phyloP scores from a whole-genome alignment of 1,140 invertebrate genomes.

The Drosophila setifemur region DNA sequence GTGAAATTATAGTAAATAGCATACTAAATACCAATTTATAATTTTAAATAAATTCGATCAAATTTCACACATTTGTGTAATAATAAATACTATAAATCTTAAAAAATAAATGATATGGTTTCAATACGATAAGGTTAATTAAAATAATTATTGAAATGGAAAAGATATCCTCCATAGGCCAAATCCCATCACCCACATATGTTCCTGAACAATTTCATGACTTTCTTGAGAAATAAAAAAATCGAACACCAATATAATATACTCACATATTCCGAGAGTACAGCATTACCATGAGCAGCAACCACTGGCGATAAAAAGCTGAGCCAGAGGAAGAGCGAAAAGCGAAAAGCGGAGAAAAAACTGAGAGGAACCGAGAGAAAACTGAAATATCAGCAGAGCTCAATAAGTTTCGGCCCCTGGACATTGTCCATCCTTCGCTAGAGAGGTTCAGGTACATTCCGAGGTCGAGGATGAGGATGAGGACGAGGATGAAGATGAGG shows the following conservation, averaged over 20 bases:
- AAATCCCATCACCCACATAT: too few species aligned
- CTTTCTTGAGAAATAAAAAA: slow-evolving; percentile 1
- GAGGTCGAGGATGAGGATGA: slow-evolving; percentile 45
- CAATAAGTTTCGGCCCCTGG: slow-evolving; percentile 72
- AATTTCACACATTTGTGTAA: too few species aligned
- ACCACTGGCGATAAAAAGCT: slow-evolving; percentile 28
- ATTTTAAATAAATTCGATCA: too few species aligned
- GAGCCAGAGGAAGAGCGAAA: not conserved
- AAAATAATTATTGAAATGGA: too few species aligned
- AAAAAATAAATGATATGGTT: too few species aligned
- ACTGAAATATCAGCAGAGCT: slow-evolving; percentile 52
- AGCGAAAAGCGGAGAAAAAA: not conserved
- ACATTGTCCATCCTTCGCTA: slow-evolving; percentile 73
- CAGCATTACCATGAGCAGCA: slow-evolving; percentile 30
- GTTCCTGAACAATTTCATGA: too few species aligned
- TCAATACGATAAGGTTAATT: too few species aligned
- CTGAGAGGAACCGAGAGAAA: slow-evolving; percentile 16
- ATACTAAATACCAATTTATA: too few species aligned
- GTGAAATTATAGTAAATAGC: too few species aligned
- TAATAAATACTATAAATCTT: too few species aligned
- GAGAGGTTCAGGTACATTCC: slow-evolving; percentile 76
- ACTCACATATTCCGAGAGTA: slow-evolving; percentile 11
- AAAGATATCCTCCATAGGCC: too few species aligned
- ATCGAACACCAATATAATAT: too few species aligned
- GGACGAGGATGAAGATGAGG: slow-evolving; percentile 17